Evolutionary conservation across 2,888 invertebrate species (phyloP), one percentile per base, ranked within the genome.

Genomic region (Tupiocoris notatus): DNA sequence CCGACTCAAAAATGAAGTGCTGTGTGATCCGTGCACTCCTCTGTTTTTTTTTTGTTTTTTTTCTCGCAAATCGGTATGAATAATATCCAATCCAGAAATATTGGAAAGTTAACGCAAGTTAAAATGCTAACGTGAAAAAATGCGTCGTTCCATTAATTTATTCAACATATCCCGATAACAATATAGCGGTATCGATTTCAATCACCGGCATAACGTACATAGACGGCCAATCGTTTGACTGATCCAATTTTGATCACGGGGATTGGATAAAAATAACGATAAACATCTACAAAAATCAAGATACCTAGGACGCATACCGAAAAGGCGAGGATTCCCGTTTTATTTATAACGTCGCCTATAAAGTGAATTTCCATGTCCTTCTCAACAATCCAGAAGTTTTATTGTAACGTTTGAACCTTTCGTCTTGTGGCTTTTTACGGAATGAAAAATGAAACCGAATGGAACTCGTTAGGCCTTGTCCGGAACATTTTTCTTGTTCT

Each of bases 371-470:
- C 70, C 70, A 70, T 70, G 70, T 70, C 70, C 21, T 39, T 12
- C 23, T 24, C 23, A 23, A 57, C 67, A 22, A 18, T 18, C 2
- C 24, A n/a, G 12, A 1, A 21, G 70, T 70, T 70, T 70, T 70
- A 70, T 70, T 70, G 58, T 57, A 56, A 18, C 22, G 23, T 59
- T 58, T 70, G 70, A 39, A 59, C 18, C 39, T 39, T 39, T 39
- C 70, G 63, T 6, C 59, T n/a, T 59, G 25, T 9, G 24, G 54
- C 22, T 59, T 70, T 70, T 59, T 23, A 58, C 59, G 23, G 70
- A 70, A 70, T 70, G 70, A 70, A 70, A 70, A 70, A 70, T 70
- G 70, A 70, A 70, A 70, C 63, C 67, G 58, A 59, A 18, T 59
- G 70, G 59, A 59, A 22, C 59, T 70, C 70, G 70, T 70, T 70